Evolutionary conservation across 1,140 invertebrate species (phyloP), one percentile per base, ranked within the genome.

Genomic region (Cryptotermes secundus): DNA sequence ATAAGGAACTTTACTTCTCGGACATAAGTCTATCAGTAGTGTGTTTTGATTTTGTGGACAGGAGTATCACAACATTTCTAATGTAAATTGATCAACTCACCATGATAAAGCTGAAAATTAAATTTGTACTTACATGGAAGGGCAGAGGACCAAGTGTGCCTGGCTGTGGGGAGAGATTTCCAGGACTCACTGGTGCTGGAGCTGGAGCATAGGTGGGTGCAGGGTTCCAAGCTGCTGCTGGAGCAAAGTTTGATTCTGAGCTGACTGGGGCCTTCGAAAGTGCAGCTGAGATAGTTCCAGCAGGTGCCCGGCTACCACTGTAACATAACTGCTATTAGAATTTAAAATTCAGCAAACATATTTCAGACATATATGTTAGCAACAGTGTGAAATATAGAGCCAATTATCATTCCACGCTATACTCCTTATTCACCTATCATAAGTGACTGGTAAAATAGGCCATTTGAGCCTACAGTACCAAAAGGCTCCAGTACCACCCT

Each of bases 231-330:
- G 88, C 83, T 65, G 88, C 83, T 83, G 89, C 88, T 49, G 88
- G 87, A 31, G 89, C 89, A 85, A 88, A 88, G 84, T 38, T 38
- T 4, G 36, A 42, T 35, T 26, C 36, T 36, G 36, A 59, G 42
- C 38, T 24, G 2, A 19, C 49, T 34, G 83, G 83, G 14, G 42
- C 81, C 38, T 88, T 90, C n/a, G 91, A 89, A 53, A 95, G 88
- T 16, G 94, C 92, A 31, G 94, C 92, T 38, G 94, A 93, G 85
- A 95, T 94, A 6, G 93, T 91, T 87, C 92, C 93, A 38, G 91
- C 91, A 65, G 94, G 94, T 85, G 92, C 89, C 88, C 92, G 93
- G 26, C 72, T 83, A 34, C 86, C 86, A 24, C 86, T 86, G 82
- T 49, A 82, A 85, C 31, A 82, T 16, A 49, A 49, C 59, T 7